phyloP scores from a whole-genome alignment of 2,797 vertebrate species.

The Lutjanus campechanus region DNA sequence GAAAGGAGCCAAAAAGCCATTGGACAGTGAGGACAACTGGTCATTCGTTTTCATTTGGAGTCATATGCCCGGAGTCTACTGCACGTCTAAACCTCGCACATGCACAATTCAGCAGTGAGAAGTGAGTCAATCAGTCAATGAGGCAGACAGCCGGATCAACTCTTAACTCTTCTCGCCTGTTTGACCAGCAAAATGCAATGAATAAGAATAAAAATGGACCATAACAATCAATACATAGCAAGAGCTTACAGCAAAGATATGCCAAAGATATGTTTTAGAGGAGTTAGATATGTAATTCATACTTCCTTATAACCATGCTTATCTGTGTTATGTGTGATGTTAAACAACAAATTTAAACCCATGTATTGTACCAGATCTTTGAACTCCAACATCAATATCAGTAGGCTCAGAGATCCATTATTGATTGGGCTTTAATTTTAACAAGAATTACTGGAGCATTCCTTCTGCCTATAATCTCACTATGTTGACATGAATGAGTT shows the following conservation, averaged over 20 bases:
- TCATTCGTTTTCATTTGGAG: conserved; percentile 25
- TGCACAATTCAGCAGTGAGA: conserved; percentile 13
- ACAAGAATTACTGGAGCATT: neutral
- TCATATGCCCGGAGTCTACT: conserved; percentile 27
- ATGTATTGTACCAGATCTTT: neutral
- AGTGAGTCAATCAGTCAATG: conserved; percentile 30
- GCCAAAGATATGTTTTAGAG: neutral
- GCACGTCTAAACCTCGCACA: conserved; percentile 18
- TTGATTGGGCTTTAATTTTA: neutral
- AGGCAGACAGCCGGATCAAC: neutral
- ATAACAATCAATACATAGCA: neutral
- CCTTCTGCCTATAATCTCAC: neutral
- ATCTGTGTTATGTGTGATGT: neutral
- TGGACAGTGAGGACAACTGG: neutral
- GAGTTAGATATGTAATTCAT: neutral
- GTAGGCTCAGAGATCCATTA: neutral
- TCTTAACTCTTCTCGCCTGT: neutral
- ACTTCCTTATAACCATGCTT: neutral
- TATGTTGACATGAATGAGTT: neutral
- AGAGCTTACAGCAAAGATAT: neutral
- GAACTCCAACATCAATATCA: neutral
- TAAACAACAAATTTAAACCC: neutral
- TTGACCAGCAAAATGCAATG: conserved; percentile 3
- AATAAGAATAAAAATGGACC: neutral
- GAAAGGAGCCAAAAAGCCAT: conserved; percentile 17